Evolutionary conservation across 53 echinoderm and acorn worm species (phyloP), one percentile per base, ranked within the genome.

Genomic region (Temnopleurus reevesii): DNA sequence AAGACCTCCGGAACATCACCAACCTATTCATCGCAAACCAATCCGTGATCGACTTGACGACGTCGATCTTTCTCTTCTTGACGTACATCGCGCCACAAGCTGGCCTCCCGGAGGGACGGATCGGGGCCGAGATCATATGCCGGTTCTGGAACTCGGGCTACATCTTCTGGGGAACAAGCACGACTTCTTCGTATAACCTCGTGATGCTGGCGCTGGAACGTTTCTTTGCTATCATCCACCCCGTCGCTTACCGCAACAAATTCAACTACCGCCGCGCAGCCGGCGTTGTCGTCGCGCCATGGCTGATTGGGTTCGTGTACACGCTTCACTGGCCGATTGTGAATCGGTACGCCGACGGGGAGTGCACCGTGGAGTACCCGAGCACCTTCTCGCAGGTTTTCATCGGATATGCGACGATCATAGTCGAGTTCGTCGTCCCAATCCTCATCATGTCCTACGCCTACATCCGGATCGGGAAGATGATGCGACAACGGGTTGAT

Each of bases 1-100:
- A 79, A 30, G 90, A 90, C n/a, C 86, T 94, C 12, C 90, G 89
- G 13, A 90, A 86, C 33, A 88, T 83, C 41, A 94, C 94, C 21
- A 94, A 92, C 31, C 81, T 92, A 2, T 55, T 94, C 57, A 92
- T 94, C 87, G 63, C 81, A 90, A 94, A 92, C 76, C 94, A 94
- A 87, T 80, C 94, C 27, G 23, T 89, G 0, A 92, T 94, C 47
- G 94, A 94, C 83, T 30, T 94, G 59, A 51, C 65, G 0, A 92
- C 63, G 12, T 92, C 89, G 34, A 81, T 92, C 13, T 90, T 92
- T 53, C 82, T 94, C 43, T 59, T 92, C 46, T 19, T 55, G 2
- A 34, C 86, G 4, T 90, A 86, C 29, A 53, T 92, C 36, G 66
- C 53, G 15, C 91, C 93, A 0, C 30, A 71, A 5, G 76, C 90